Percentiles rank a stretch among this genome's conserved stretches.
Conservation (phyloP, 2,797 vertebrate genomes). For the Hapalemur alaotrensis region DNA sequence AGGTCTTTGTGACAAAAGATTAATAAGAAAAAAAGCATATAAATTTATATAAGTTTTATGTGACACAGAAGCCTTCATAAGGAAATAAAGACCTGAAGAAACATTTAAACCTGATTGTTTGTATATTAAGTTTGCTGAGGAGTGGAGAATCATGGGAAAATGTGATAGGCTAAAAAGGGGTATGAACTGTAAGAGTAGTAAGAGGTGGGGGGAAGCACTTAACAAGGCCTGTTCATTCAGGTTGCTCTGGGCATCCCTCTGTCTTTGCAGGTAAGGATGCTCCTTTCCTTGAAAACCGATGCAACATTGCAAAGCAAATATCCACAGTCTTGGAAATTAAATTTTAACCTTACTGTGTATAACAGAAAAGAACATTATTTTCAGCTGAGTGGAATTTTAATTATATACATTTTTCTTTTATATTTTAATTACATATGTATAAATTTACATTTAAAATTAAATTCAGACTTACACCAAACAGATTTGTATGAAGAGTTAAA, state of each 20-base stretch:
- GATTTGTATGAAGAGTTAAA: not conserved
- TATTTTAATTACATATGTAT: slow-evolving; percentile 9
- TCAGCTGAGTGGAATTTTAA: slow-evolving; percentile 43
- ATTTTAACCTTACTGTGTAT: not conserved
- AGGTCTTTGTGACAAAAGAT: not conserved
- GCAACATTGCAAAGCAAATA: slow-evolving; percentile 4
- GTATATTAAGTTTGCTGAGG: not conserved
- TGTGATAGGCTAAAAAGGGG: not conserved
- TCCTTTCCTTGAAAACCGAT: not conserved
- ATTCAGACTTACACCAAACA: not conserved
- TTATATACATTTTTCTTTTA: slow-evolving; percentile 24
- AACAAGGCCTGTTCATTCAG: not conserved
- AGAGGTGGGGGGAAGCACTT: not conserved
- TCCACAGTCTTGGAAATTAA: not conserved
- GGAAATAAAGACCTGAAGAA: not conserved
- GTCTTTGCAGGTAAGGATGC: not conserved
- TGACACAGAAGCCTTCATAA: not conserved
- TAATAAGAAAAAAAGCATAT: not conserved
- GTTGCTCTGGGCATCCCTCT: not conserved
- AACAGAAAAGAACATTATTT: slow-evolving; percentile 32
- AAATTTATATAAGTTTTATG: not conserved
- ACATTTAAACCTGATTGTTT: not conserved
- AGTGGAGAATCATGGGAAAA: not conserved
- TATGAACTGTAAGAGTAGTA: not conserved
- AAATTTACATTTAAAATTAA: slow-evolving; percentile 54